Conservation (phyloP, 2,888 invertebrate species). For the Shargacucullia verbasci region DNA sequence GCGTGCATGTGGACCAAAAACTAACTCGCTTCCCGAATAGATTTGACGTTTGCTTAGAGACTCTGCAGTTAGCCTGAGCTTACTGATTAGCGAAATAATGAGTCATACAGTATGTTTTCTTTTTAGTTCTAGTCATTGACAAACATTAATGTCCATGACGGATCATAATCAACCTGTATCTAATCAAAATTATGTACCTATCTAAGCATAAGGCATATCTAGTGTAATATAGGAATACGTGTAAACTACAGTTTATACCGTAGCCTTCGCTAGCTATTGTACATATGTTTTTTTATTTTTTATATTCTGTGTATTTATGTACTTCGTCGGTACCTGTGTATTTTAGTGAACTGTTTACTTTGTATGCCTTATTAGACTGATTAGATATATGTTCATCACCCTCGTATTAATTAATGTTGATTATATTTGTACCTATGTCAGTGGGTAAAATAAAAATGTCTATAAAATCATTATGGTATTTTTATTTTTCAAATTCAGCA, state of each 20-base stretch:
- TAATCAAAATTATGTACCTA: conserved; percentile 25
- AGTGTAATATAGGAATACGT: conserved; percentile 13
- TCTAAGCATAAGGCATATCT: conserved; percentile 28
- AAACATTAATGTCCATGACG: conserved; percentile 10
- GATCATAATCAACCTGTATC: conserved; percentile 21
- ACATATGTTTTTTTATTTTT: conserved; percentile 28
- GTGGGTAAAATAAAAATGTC: conserved; percentile 45
- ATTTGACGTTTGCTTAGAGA: no score
- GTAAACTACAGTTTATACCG: conserved; percentile 10
- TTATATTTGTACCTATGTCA: conserved; percentile 36
- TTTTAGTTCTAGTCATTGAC: conserved; percentile 17
- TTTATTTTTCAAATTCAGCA: conserved; percentile 27
- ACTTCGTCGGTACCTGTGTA: conserved; percentile 55
- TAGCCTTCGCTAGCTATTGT: conserved; percentile 24
- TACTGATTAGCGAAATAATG: not conserved
- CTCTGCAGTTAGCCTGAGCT: no score
- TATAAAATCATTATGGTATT: conserved; percentile 28
- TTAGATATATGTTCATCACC: conserved; percentile 52
- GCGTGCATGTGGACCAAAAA: no score
- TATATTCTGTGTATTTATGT: conserved; percentile 35
- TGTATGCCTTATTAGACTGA: conserved; percentile 65
- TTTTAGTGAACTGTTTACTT: conserved; percentile 50
- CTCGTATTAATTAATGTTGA: conserved; percentile 42
- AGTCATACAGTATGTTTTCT: conserved; percentile 1
- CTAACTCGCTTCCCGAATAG: no score